Conservation (phyloP, 2,888 invertebrate genomes). For the Cosmopolites sordidus region DNA sequence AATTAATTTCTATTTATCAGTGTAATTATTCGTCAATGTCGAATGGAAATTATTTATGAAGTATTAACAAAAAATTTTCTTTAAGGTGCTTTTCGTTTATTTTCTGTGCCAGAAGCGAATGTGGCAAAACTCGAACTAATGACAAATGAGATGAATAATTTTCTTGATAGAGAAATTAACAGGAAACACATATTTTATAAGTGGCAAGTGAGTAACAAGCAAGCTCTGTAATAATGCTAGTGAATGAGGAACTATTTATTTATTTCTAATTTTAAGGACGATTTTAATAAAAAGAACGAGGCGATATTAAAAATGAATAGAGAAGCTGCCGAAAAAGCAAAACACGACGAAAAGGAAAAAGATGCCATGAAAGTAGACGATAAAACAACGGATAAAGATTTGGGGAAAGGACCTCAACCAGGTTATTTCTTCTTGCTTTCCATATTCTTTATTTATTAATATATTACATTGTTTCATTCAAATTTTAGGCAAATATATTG, state of each 20-base stretch:
- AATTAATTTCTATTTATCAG: too few species aligned
- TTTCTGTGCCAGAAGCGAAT: constrained; percentile 49
- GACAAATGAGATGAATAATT: constrained; percentile 41
- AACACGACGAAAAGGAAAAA: constrained; percentile 45
- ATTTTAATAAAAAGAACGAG: constrained; percentile 53
- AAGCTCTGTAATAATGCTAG: too few species aligned
- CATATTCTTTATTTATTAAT: background rate
- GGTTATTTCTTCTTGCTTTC: too few species aligned
- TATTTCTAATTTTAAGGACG: too few species aligned
- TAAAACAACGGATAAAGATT: constrained; percentile 29
- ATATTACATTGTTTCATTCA: background rate
- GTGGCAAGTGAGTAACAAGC: constrained; percentile 64
- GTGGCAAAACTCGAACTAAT: constrained; percentile 38
- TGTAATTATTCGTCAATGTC: too few species aligned
- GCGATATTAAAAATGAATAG: constrained; percentile 34
- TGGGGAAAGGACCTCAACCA: constrained; percentile 24
- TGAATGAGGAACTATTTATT: too few species aligned
- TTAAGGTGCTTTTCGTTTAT: constrained; percentile 61
- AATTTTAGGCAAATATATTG: constrained; percentile 31
- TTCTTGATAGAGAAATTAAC: constrained; percentile 53
- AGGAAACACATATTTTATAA: constrained; percentile 51
- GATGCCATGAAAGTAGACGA: constrained; percentile 46
- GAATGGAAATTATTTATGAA: too few species aligned
- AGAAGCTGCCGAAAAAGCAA: constrained; percentile 48
- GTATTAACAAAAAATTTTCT: too few species aligned